Evolutionary conservation across 2,888 invertebrate species (phyloP).

Genomic region (Ectemnius lituratus): DNA sequence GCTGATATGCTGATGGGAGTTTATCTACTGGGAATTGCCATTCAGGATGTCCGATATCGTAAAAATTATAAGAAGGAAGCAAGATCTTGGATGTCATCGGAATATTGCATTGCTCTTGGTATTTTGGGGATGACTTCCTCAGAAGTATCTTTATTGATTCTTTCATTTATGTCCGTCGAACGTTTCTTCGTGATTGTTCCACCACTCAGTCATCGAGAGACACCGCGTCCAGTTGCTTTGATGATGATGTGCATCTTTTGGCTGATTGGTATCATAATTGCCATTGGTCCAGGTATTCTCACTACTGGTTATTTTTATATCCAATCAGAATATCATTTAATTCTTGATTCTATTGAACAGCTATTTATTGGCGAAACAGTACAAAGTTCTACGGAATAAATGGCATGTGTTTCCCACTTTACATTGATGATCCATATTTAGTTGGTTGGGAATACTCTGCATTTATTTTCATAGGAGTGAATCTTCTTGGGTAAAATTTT

Average conservation of each 20-base stretch:
- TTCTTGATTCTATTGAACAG: constrained; percentile 62
- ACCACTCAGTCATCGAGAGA: constrained; percentile 80
- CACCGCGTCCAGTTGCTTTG: constrained; percentile 80
- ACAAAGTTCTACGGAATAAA: constrained; percentile 84
- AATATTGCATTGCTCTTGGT: constrained; percentile 82
- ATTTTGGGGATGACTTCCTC: constrained; percentile 83
- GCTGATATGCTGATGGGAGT: constrained; percentile 85
- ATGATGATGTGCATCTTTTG: constrained; percentile 81
- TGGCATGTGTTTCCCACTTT: constrained; percentile 85
- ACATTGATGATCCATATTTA: constrained; percentile 84
- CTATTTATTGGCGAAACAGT: constrained; percentile 81
- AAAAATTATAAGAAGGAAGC: constrained; percentile 81
- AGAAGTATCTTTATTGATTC: constrained; percentile 84
- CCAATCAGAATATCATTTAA: not conserved
- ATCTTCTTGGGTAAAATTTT: constrained; percentile 79
- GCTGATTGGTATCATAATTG: constrained; percentile 81
- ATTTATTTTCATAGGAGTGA: constrained; percentile 84
- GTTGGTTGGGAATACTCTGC: constrained; percentile 86
- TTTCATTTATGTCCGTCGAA: constrained; percentile 85
- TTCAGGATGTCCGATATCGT: constrained; percentile 81
- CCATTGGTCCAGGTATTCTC: constrained; percentile 81
- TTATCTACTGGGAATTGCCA: constrained; percentile 82
- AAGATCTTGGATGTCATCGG: constrained; percentile 83
- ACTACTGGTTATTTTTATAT: too few relatives aligned
- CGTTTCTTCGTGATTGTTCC: constrained; percentile 83